These are phyloP conservation scores for Gnathonemus longibarbis DNA, from an alignment of 2,113 vertebrate species.

Conservation along the genomic window DNA sequence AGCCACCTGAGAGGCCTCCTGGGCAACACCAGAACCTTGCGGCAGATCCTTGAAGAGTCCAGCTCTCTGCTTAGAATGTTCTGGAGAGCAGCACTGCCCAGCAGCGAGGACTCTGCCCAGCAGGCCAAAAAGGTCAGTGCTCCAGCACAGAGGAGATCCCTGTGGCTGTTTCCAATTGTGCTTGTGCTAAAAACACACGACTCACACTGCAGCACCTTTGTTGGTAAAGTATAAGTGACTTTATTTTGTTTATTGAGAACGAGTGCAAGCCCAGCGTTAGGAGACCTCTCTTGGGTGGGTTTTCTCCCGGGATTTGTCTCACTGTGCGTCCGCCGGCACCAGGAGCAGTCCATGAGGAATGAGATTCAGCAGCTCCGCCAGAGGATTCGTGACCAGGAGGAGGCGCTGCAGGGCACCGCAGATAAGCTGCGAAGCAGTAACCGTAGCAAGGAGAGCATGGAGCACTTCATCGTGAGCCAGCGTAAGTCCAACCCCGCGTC, in stretches of 20 bases:
- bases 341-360: conserved; percentile 71
- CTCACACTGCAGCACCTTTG: background rate
- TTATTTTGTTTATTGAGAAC: background rate
- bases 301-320: background rate
- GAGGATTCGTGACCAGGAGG: conserved; percentile 70
- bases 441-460: conserved; percentile 83
- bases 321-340: background rate
- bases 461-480: conserved; percentile 83
- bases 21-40: conserved; percentile 64
- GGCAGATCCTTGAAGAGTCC: conserved; percentile 68
- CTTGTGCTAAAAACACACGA: background rate
- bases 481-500: conserved; percentile 56
- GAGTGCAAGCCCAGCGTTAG: background rate
- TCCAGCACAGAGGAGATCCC: background rate
- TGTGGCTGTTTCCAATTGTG: background rate
- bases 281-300: background rate
- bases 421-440: conserved; percentile 64
- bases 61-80: conserved; percentile 76
- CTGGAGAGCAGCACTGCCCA: conserved; percentile 72
- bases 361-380: conserved; percentile 72
- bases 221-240: background rate
- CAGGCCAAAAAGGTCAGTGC: conserved; percentile 55
- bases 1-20: conserved; percentile 53
- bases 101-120: conserved; percentile 38
- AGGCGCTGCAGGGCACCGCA: conserved; percentile 65